Conservation (phyloP, 2,888 invertebrate species). For the Agonopterix alstromeriana region DNA sequence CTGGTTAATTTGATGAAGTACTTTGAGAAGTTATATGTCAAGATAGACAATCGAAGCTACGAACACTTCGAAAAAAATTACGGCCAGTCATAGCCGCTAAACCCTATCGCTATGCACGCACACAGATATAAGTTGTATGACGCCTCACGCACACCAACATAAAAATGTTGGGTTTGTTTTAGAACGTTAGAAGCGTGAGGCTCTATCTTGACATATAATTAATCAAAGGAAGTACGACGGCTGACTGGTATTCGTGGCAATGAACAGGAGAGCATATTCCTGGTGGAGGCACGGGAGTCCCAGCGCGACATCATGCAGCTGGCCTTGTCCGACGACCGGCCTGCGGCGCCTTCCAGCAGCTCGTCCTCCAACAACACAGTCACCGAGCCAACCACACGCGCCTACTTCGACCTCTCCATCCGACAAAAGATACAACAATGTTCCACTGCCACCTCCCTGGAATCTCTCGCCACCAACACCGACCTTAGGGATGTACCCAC, state of each 20-base stretch:
- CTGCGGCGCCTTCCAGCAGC: constrained; percentile 16
- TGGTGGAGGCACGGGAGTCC: constrained; percentile 86
- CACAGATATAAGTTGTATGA: too few species aligned
- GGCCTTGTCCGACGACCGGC: constrained; percentile 37
- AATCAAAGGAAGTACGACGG: too few species aligned
- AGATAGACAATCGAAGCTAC: too few species aligned
- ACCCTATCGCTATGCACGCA: too few species aligned
- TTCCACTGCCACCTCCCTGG: constrained; percentile 76
- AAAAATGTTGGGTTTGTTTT: too few species aligned
- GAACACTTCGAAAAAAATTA: too few species aligned
- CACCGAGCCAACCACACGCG: constrained; percentile 13
- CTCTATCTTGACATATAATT: too few species aligned
- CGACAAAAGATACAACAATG: constrained; percentile 32
- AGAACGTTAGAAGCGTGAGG: too few species aligned
- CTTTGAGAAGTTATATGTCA: too few species aligned
- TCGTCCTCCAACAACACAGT: constrained; percentile 15
- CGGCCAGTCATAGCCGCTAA: too few species aligned
- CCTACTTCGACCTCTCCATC: constrained; percentile 43
- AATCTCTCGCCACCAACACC: constrained; percentile 66
- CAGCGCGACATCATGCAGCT: constrained; percentile 78
- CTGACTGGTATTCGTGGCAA: not conserved
- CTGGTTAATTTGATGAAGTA: too few species aligned
- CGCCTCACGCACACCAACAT: too few species aligned
- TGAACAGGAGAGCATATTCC: constrained; percentile 88
- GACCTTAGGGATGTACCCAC: constrained; percentile 34